Percentiles rank a stretch among this genome's conserved stretches.
Evolutionary conservation across 1,140 invertebrate species (phyloP).

Genomic region (Pygmarrhopalites habei): DNA sequence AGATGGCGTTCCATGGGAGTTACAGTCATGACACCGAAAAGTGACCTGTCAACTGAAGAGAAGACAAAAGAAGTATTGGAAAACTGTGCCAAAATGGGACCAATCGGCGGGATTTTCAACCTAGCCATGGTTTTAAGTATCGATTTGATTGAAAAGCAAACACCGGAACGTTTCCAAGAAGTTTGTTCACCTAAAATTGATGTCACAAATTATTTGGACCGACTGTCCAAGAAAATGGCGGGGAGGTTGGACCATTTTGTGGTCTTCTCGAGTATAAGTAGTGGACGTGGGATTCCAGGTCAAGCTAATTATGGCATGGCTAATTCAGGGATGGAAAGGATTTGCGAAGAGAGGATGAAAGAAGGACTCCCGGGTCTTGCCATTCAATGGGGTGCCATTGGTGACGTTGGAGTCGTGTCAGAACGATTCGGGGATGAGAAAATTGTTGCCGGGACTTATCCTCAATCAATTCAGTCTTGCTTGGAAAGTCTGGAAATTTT

Average conservation of each 20-base stretch:
- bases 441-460: slow-evolving; percentile 83
- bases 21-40: slow-evolving; percentile 63
- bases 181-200: slow-evolving; percentile 55
- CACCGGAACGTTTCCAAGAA: slow-evolving; percentile 65
- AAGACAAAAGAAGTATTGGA: slow-evolving; percentile 54
- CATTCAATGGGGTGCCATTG: slow-evolving; percentile 94
- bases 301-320: slow-evolving; percentile 93
- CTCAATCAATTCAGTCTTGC: slow-evolving; percentile 85
- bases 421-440: slow-evolving; percentile 75
- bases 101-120: slow-evolving; percentile 84
- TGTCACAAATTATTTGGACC: slow-evolving; percentile 68
- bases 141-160: slow-evolving; percentile 80
- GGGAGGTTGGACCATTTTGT: slow-evolving; percentile 76
- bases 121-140: slow-evolving; percentile 83
- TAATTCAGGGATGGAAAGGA: slow-evolving; percentile 92
- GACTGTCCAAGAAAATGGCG: slow-evolving; percentile 40
- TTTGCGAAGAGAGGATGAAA: slow-evolving; percentile 73
- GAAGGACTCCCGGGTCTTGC: slow-evolving; percentile 71
- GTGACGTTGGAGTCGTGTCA: slow-evolving; percentile 82
- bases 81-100: slow-evolving; percentile 34
- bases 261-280: slow-evolving; percentile 87
- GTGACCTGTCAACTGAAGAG: slow-evolving; percentile 55
- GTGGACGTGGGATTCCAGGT: slow-evolving; percentile 87
- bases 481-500: slow-evolving; percentile 76
- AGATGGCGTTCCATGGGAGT: slow-evolving; percentile 65